These are phyloP conservation scores for Dendrolimus houi DNA, from an alignment of 2,888 invertebrate genomes.

Conservation along the genomic window DNA sequence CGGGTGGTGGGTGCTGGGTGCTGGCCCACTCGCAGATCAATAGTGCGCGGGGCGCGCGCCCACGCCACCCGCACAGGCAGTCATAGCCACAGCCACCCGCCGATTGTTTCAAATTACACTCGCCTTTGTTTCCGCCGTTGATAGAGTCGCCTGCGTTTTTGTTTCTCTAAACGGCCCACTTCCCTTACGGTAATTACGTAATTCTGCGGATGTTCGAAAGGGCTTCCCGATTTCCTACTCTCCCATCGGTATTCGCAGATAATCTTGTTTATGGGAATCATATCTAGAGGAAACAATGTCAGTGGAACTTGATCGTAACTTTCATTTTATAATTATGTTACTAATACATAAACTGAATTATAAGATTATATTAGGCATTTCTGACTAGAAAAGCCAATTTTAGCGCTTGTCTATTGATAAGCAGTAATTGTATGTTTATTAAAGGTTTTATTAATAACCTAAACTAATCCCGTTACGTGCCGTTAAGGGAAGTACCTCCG, in stretches of 20 bases:
- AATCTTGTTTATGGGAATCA: slow-evolving; percentile 36
- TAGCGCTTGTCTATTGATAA: too few relatives aligned
- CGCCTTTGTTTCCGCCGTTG: slow-evolving; percentile 71
- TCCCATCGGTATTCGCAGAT: slow-evolving; percentile 22
- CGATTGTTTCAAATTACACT: slow-evolving; percentile 75
- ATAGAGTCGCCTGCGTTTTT: slow-evolving; percentile 69
- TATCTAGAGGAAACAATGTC: slow-evolving; percentile 17
- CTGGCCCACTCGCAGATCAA: slow-evolving; percentile 64
- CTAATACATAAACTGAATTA: too few relatives aligned
- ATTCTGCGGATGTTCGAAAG: slow-evolving; percentile 54
- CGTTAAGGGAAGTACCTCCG: too few relatives aligned
- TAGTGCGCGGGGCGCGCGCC: slow-evolving; percentile 69
- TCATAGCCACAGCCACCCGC: slow-evolving; percentile 18
- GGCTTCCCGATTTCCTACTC: slow-evolving; percentile 45
- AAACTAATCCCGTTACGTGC: too few relatives aligned
- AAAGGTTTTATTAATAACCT: too few relatives aligned
- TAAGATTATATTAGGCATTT: too few relatives aligned
- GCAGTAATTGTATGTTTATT: too few relatives aligned
- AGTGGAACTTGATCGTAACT: slow-evolving; percentile 10
- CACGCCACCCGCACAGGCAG: slow-evolving; percentile 56
- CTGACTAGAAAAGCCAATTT: too few relatives aligned
- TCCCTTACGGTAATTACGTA: slow-evolving; percentile 72
- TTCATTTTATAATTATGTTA: too few relatives aligned
- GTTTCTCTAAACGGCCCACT: slow-evolving; percentile 68
- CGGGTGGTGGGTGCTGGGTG: slow-evolving; percentile 26